Conservation (phyloP, 2,113 vertebrate species). For the Salvelinus fontinalis region DNA sequence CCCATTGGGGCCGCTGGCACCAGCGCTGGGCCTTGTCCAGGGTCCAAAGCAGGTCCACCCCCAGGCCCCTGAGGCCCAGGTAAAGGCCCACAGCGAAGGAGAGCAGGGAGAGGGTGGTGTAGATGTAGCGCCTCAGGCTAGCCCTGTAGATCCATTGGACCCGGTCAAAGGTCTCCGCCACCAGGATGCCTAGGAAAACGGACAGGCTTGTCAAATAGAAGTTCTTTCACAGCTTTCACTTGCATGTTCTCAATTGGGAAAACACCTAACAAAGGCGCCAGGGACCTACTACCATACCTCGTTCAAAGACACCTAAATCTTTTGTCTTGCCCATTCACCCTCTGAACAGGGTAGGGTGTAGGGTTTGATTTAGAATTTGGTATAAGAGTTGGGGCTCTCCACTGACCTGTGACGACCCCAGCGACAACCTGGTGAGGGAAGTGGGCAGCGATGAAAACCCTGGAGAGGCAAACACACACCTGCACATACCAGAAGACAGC, state of each 20-base stretch:
- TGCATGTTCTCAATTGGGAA: no score
- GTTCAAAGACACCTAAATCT: no score
- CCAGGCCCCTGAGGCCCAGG: conserved; percentile 69
- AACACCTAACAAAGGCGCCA: no score
- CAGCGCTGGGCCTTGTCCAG: conserved; percentile 80
- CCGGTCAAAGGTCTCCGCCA: conserved; percentile 77
- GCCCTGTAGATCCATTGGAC: conserved; percentile 71
- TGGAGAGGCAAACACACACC: conserved; percentile 81
- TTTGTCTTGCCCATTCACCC: no score
- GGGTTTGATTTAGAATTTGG: neutral
- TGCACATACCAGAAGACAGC: conserved; percentile 78
- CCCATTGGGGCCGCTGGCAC: conserved; percentile 80
- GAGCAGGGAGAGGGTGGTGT: conserved; percentile 78
- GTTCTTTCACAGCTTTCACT: no score
- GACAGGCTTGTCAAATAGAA: no score
- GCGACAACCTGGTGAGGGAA: conserved; percentile 85
- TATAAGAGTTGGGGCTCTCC: neutral
- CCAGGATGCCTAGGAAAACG: conserved; percentile 71
- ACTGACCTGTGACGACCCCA: conserved; percentile 82
- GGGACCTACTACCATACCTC: no score
- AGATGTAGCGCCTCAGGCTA: conserved; percentile 72
- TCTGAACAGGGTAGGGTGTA: no score
- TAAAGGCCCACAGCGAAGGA: conserved; percentile 81
- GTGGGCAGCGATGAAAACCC: conserved; percentile 84
- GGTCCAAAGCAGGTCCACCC: conserved; percentile 84